These are phyloP conservation scores for Diloba caeruleocephala DNA, from an alignment of 2,888 invertebrate species.

Conservation along the genomic window DNA sequence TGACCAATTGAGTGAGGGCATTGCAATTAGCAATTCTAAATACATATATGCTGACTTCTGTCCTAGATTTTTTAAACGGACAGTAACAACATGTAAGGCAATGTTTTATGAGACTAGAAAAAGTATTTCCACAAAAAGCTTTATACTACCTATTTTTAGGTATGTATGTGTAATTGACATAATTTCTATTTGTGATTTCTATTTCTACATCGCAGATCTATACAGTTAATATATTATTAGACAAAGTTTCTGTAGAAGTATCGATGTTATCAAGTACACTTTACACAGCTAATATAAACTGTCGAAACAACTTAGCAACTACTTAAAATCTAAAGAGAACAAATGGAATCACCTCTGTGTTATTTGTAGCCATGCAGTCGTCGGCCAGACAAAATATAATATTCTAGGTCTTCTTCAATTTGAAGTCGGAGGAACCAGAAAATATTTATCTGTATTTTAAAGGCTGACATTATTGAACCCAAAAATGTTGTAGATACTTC, in stretches of 20 bases:
- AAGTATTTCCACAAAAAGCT: conserved; percentile 28
- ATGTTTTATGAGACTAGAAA: conserved; percentile 33
- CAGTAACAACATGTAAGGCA: conserved; percentile 34
- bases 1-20: too few species aligned
- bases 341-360: too few species aligned
- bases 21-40: conserved; percentile 59
- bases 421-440: background rate
- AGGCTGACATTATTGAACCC: conserved; percentile 6
- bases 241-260: too few species aligned
- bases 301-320: too few species aligned
- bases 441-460: background rate
- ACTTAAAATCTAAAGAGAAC: too few species aligned
- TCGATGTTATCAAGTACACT: too few species aligned
- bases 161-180: conserved; percentile 15
- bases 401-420: background rate
- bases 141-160: conserved; percentile 12
- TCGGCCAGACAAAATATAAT: background rate
- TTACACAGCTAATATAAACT: too few species aligned
- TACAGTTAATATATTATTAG: too few species aligned
- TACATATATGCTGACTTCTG: conserved; percentile 52
- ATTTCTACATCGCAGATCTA: too few species aligned
- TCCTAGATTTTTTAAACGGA: conserved; percentile 50
- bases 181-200: background rate
- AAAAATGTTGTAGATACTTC: conserved; percentile 40
- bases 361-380: conserved; percentile 2